Evolutionary conservation across 1,140 invertebrate species (phyloP).

Genomic region (Drosophila cardini): DNA sequence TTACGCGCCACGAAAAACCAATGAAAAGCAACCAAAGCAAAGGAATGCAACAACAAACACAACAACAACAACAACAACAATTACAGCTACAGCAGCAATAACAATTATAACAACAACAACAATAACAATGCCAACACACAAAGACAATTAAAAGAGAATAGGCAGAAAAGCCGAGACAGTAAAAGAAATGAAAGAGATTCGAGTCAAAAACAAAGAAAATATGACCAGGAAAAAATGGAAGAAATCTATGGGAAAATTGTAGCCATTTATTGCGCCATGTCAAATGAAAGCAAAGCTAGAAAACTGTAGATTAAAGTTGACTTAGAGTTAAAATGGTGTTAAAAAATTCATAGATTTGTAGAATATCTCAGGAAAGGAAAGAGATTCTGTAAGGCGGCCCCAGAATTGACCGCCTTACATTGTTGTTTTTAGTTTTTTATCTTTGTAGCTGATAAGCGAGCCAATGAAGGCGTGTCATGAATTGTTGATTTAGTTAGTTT

Average conservation of each 20-base stretch:
- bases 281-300: background rate
- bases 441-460: too few species aligned
- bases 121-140: slow-evolving; percentile 63
- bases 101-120: slow-evolving; percentile 27
- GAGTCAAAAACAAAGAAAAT: slow-evolving; percentile 13
- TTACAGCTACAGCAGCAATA: slow-evolving; percentile 54
- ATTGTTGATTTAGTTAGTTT: too few species aligned
- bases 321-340: background rate
- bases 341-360: background rate
- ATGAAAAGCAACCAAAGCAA: slow-evolving; percentile 70
- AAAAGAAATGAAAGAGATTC: slow-evolving; percentile 27
- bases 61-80: slow-evolving; percentile 29
- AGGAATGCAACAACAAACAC: slow-evolving; percentile 71
- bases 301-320: slow-evolving; percentile 5
- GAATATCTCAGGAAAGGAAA: background rate
- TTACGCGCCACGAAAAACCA: slow-evolving; percentile 74
- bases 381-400: background rate
- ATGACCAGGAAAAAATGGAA: slow-evolving; percentile 15
- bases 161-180: slow-evolving; percentile 29
- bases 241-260: slow-evolving; percentile 40
- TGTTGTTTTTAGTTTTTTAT: too few species aligned
- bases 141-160: slow-evolving; percentile 53
- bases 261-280: slow-evolving; percentile 21
- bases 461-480: too few species aligned
- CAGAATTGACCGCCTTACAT: too few species aligned